phyloP scores from a whole-genome alignment of 1,140 invertebrate species.

The Vollenhovia emeryi region DNA sequence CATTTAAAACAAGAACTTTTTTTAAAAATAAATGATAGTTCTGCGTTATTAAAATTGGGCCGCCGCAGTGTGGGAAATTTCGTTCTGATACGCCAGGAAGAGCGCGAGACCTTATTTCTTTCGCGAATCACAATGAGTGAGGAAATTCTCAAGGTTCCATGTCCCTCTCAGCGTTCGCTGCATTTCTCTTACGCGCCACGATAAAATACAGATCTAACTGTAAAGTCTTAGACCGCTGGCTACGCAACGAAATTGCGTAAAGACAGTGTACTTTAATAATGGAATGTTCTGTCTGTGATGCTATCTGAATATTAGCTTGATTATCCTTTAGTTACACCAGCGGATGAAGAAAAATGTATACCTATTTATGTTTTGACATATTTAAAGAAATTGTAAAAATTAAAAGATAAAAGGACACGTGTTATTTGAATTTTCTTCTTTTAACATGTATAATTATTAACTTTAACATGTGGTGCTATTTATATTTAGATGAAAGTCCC shows the following conservation, averaged over 20 bases:
- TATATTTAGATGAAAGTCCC: too few relatives aligned
- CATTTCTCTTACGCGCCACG: conserved; percentile 15
- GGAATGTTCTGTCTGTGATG: background rate
- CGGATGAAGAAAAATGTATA: background rate
- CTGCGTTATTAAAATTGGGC: conserved; percentile 51
- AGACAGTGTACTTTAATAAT: conserved; percentile 23
- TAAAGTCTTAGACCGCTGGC: conserved; percentile 43
- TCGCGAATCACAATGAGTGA: conserved; percentile 40
- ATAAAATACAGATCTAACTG: conserved; percentile 42
- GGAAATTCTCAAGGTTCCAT: conserved; percentile 35
- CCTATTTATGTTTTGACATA: too few relatives aligned
- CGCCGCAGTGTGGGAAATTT: conserved; percentile 47
- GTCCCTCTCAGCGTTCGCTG: background rate
- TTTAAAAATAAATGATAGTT: too few relatives aligned
- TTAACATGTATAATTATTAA: too few relatives aligned
- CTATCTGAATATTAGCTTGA: conserved; percentile 1
- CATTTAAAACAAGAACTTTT: too few relatives aligned
- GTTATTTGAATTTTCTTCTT: too few relatives aligned
- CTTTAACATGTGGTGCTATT: too few relatives aligned
- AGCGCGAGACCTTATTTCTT: conserved; percentile 37
- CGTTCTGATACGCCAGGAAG: conserved; percentile 26
- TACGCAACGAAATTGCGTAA: conserved; percentile 42
- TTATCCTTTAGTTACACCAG: background rate
- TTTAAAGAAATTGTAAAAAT: too few relatives aligned
- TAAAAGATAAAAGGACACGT: too few relatives aligned